Evolutionary conservation across 2,797 vertebrate species (phyloP), one percentile per base, ranked within the genome.

Genomic region (Parambassis ranga): DNA sequence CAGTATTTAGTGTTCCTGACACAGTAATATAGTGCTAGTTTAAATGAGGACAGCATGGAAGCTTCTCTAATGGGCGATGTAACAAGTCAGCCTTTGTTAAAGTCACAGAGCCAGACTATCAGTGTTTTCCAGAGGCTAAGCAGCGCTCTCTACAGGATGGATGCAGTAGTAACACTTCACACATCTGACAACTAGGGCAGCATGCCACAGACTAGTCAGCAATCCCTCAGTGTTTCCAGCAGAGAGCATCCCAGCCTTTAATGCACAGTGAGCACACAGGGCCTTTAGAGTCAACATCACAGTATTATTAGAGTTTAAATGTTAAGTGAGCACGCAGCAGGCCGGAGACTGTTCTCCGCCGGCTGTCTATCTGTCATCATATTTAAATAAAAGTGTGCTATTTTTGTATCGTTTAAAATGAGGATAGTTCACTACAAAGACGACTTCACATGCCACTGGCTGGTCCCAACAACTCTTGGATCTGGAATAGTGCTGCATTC

Each of bases 151-250:
- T 82, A 87, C 70, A 85, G 82, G 87, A 80, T 82, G 79, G 75
- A 87, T 69, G 66, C 74, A 80, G 84, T 76, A 79, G 83, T 79
- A 90, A 90, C 85, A 89, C 85, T 70, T 90, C 87, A 90, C 86
- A 83, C 87, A 87, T 90, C 88, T 88, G 86, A 90, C 87, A 73
- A 81, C 58, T 78, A 83, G 48, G 28, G 74, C 68, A 75, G 77
- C 58, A 67, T 19, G 22, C 62, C 58, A 83, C 76, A 75, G 71
- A 76, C 53, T 70, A 42, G 22, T 58, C 48, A 43, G 72, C 33
- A 59, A 56, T 67, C 65, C 71, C 69, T 72, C 53, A 43, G 49
- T 41, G 36, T 57, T 64, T 67, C 78, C 42, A 72, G 50, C 48
- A 6, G 53, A 80, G 63, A 78, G 75, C 73, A 44, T 71, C 57